Percentiles rank a stretch among this genome's conserved stretches.
Conservation (phyloP, 2,113 vertebrate genomes). For the Fulica atra region DNA sequence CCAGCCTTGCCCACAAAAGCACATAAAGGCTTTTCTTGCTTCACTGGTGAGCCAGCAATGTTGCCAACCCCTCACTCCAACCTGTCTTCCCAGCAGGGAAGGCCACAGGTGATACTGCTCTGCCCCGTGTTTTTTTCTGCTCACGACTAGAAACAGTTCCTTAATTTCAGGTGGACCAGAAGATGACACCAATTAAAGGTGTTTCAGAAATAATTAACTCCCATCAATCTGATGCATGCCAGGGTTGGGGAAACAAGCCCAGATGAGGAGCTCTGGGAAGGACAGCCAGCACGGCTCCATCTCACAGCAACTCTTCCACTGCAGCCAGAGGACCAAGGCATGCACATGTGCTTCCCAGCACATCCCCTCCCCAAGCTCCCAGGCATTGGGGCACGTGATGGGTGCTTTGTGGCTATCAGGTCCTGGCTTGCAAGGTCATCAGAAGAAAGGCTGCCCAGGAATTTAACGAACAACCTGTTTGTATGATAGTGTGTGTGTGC, state of each 20-base stretch:
- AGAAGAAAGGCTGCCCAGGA: background rate
- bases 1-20: background rate
- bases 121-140: background rate
- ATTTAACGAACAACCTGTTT: background rate
- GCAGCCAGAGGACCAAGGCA: background rate
- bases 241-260: background rate
- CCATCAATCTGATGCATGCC: background rate
- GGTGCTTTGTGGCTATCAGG: background rate
- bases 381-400: rapidly evolving
- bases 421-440: background rate
- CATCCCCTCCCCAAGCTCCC: background rate
- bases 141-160: background rate
- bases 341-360: background rate
- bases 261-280: background rate
- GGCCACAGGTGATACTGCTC: background rate
- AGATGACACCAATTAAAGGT: background rate
- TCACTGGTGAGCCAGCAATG: background rate
- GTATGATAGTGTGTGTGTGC: rapidly evolving
- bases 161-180: background rate
- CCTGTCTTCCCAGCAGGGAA: background rate
- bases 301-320: background rate
- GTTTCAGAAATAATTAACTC: slow-evolving; percentile 40
- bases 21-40: background rate
- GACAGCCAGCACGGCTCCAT: background rate
- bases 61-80: background rate